Percentiles rank a stretch among this genome's conserved stretches.
Evolutionary conservation across 1,140 invertebrate genomes (phyloP).

Genomic region (Pseudomyrmex flavicornis): DNA sequence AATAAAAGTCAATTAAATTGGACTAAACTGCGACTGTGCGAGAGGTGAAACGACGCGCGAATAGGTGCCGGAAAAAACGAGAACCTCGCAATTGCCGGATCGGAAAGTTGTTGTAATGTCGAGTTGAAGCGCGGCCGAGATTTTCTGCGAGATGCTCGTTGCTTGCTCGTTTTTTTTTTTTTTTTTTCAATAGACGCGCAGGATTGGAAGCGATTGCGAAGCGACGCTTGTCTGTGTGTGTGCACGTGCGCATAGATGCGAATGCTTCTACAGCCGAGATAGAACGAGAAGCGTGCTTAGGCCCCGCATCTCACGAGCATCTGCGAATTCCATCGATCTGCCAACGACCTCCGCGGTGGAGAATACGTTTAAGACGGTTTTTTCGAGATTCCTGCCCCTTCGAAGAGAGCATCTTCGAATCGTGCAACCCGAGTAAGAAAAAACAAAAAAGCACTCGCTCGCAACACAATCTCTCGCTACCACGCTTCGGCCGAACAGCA

Average conservation of each 20-base stretch:
- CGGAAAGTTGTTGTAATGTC: slow-evolving; percentile 41
- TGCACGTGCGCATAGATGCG: slow-evolving; percentile 12
- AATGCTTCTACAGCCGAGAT: slow-evolving; percentile 42
- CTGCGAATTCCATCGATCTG: slow-evolving; percentile 58
- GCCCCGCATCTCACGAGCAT: slow-evolving; percentile 62
- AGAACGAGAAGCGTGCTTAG: slow-evolving; percentile 40
- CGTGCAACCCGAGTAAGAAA: slow-evolving; percentile 31
- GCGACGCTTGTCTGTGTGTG: slow-evolving; percentile 17
- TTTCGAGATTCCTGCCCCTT: slow-evolving; percentile 19
- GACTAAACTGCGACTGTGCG: neutral
- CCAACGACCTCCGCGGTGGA: slow-evolving; percentile 51
- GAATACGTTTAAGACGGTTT: slow-evolving; percentile 49
- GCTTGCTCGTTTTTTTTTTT: slow-evolving; percentile 30
- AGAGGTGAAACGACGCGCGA: slow-evolving; percentile 28
- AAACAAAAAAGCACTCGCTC: neutral
- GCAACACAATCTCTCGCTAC: slow-evolving; percentile 16
- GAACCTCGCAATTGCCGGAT: slow-evolving; percentile 36
- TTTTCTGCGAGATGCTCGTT: slow-evolving; percentile 53
- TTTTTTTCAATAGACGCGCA: neutral
- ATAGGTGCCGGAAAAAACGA: slow-evolving; percentile 36
- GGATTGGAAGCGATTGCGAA: slow-evolving; percentile 47
- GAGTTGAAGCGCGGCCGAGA: slow-evolving; percentile 26
- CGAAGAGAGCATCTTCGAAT: slow-evolving; percentile 15
- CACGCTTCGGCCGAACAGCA: neutral
- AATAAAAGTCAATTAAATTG: too few species aligned